phyloP scores from a whole-genome alignment of 2,113 vertebrate species.

The Chamaea fasciata region DNA sequence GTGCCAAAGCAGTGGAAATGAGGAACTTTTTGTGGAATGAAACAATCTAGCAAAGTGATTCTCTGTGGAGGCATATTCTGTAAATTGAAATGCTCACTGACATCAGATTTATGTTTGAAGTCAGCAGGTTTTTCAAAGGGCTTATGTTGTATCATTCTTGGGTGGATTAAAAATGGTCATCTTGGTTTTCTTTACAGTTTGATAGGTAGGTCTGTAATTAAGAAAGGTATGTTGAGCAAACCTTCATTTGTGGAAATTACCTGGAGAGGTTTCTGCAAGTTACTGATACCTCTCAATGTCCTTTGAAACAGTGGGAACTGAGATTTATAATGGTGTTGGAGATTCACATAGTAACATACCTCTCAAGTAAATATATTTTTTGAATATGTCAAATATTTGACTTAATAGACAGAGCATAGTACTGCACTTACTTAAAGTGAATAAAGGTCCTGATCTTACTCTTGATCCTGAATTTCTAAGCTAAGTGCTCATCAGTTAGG shows the following conservation, averaged over 20 bases:
- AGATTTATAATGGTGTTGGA: neutral
- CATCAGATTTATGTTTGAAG: neutral
- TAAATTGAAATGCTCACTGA: constrained; percentile 15
- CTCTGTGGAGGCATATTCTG: neutral
- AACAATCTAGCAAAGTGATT: neutral
- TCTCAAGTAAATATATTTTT: neutral
- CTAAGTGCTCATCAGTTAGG: neutral
- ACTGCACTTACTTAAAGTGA: neutral
- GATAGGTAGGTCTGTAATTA: neutral
- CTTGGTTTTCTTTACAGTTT: neutral
- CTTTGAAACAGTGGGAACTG: neutral
- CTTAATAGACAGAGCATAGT: neutral
- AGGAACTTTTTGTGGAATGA: neutral
- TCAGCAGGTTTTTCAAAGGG: neutral
- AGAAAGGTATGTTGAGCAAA: neutral
- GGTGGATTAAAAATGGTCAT: neutral
- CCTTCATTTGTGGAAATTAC: neutral
- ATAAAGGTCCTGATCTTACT: neutral
- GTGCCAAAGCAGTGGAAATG: constrained; percentile 2
- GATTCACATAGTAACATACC: neutral
- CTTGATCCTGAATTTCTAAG: neutral
- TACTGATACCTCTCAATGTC: neutral
- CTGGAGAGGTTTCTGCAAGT: neutral
- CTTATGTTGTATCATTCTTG: neutral
- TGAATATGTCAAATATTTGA: neutral